Evolutionary conservation across 2,113 vertebrate genomes (phyloP).

Genomic region (Azemiops feae): DNA sequence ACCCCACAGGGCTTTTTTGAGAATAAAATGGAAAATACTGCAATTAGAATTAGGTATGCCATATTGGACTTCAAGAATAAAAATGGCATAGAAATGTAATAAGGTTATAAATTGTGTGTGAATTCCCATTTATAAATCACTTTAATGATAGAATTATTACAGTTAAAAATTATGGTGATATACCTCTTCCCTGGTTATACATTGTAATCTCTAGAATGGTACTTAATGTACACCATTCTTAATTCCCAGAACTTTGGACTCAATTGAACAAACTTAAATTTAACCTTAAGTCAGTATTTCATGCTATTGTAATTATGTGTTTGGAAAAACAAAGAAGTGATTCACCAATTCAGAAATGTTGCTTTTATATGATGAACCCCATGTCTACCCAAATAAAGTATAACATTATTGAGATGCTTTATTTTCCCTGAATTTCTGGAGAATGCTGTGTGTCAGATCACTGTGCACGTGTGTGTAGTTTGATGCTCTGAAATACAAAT

Average conservation of each 20-base stretch:
- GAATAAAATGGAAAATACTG: no score
- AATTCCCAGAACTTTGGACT: rapidly evolving
- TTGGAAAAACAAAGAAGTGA: neutral
- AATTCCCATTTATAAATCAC: neutral
- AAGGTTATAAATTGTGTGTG: neutral
- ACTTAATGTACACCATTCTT: neutral
- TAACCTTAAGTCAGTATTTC: neutral
- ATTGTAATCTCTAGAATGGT: neutral
- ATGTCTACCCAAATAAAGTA: neutral
- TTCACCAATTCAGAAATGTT: neutral
- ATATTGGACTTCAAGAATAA: no score
- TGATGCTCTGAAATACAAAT: slow-evolving; percentile 4
- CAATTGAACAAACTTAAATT: neutral
- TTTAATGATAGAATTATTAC: no score
- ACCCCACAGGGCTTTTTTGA: no score
- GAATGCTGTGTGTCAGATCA: rapidly evolving
- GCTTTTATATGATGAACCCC: neutral
- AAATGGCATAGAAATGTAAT: no score
- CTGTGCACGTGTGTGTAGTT: neutral
- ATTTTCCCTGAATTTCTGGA: neutral
- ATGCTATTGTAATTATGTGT: neutral
- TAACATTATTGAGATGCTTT: neutral
- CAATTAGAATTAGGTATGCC: no score
- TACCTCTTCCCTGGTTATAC: neutral
- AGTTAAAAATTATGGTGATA: neutral